Evolutionary conservation across 2,797 vertebrate species (phyloP).

Genomic region (Pangasius mekongensis): DNA sequence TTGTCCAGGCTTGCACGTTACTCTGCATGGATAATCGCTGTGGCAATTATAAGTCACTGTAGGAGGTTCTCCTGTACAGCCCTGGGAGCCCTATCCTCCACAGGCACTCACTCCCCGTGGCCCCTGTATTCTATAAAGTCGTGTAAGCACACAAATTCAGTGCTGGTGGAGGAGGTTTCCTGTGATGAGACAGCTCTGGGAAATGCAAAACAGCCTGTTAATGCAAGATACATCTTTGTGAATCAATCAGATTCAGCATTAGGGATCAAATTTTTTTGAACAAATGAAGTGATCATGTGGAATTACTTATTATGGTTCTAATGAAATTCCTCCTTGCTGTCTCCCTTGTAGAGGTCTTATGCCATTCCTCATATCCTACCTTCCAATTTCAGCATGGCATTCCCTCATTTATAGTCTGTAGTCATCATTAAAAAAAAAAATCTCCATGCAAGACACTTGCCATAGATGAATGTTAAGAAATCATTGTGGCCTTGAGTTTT

Average conservation of each 20-base stretch:
- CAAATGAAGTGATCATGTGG: constrained; percentile 51
- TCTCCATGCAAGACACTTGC: constrained; percentile 25
- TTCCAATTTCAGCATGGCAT: constrained; percentile 31
- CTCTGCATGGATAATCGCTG: constrained; percentile 45
- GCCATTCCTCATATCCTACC: constrained; percentile 12
- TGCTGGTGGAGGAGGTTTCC: constrained; percentile 69
- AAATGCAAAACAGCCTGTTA: constrained; percentile 77
- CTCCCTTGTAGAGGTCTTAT: constrained; percentile 14
- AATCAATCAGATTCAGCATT: constrained; percentile 67
- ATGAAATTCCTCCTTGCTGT: constrained; percentile 36
- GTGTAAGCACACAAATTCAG: constrained; percentile 73
- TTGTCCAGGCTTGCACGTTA: constrained; percentile 46
- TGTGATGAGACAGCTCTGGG: constrained; percentile 66
- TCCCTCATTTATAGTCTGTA: constrained; percentile 12
- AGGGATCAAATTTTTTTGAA: constrained; percentile 54
- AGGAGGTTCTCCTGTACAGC: constrained; percentile 50
- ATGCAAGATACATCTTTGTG: constrained; percentile 66
- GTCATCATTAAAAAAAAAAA: constrained; percentile 1
- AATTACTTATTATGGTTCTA: constrained; percentile 42
- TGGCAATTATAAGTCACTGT: constrained; percentile 52
- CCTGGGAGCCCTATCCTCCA: constrained; percentile 61
- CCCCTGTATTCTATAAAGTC: constrained; percentile 70
- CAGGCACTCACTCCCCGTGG: constrained; percentile 64
- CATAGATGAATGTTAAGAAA: constrained; percentile 41
- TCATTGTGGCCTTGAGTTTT: constrained; percentile 41